A percentile compares a stretch with the other conserved stretches of the same genome.
Evolutionary conservation across 2,113 vertebrate species (phyloP).

Genomic region (Larimichthys polyactis): DNA sequence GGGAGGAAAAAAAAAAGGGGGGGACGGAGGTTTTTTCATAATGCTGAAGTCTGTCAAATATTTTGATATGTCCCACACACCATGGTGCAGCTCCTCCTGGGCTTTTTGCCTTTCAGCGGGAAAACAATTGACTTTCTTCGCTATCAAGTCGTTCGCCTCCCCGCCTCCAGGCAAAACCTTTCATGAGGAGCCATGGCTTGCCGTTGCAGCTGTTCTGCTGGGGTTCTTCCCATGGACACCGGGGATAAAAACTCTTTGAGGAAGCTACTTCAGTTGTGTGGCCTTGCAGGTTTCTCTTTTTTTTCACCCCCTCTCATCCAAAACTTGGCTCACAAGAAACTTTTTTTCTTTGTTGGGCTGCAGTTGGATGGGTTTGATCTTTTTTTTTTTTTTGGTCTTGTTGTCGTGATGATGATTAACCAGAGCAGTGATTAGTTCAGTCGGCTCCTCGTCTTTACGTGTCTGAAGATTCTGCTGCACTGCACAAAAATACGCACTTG

Average conservation of each 20-base stretch:
- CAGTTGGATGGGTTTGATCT: slow-evolving; percentile 14
- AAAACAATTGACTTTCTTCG: slow-evolving; percentile 96
- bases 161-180: slow-evolving; percentile 94
- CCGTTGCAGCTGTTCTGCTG: slow-evolving; percentile 88
- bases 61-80: slow-evolving; percentile 99
- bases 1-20: slow-evolving; percentile 79
- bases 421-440: not conserved
- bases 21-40: slow-evolving; percentile 90
- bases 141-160: slow-evolving; percentile 93
- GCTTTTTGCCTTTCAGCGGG: slow-evolving; percentile 87
- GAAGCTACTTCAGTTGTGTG: slow-evolving; percentile 65
- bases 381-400: not conserved
- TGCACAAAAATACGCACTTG: too few relatives aligned
- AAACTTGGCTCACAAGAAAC: slow-evolving; percentile 49
- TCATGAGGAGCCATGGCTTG: slow-evolving; percentile 92
- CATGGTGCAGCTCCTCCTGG: slow-evolving; percentile 96
- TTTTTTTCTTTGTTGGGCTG: slow-evolving; percentile 44
- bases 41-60: slow-evolving; percentile 99
- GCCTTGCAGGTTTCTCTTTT: slow-evolving; percentile 68
- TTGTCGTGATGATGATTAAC: not conserved
- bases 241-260: slow-evolving; percentile 70
- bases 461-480: not conserved
- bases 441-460: not conserved
- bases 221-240: slow-evolving; percentile 96
- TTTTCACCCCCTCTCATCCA: slow-evolving; percentile 24